Base-by-base conservation (phyloP, 1,140 invertebrate species). In the Drosophila elegans region DNA sequence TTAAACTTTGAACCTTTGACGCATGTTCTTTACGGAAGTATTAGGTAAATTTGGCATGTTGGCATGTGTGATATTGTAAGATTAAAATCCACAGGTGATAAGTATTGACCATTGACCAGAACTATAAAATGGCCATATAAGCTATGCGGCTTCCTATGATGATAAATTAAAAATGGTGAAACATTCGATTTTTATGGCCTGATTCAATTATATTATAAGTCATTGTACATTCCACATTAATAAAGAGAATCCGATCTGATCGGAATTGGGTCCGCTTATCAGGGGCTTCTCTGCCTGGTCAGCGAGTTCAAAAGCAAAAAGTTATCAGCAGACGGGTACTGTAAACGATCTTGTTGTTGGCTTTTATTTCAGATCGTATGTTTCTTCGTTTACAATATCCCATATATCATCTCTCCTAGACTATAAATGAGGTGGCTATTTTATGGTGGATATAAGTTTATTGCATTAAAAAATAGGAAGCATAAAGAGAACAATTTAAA, bases 1-100 rank as follows among this genome's bases (percentile, higher is more conserved):
- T 85, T 21, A 96, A 78, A 42, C 95, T 94, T 21, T 94, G 92
- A 9, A 97, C 74, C 1, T 95, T 74, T 4, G 93, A 77, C 0
- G 94, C 94, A 79, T 97, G 93, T 66, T 96, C 96, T 4, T 94
- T 93, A 82, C 95, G 96, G 85, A 97, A 97, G 36, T 95, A 94
- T 1, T 95, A 95, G 16, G 95, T 93, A 71, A 95, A 93, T 83
- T 94, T 95, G 95, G 97, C 96, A 94, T 96, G 13, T 61, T 12
- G 29, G 60, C 44, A 32, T 51, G 9, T 73, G 54, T 49, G 9
- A 71, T 42, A 69, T 27, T 64, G 29, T 49, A 34, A 71, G 51
- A 71, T 71, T 48, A 41, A 9, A 67, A 66, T 51, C 63, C 16
- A 38, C 10, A 29, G 16, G 12, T 3, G 64, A 71, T 71, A 71